Evolutionary conservation across 92 coral and sea anemone genomes (phyloP).

Genomic region (Isaurus tuberculatus): DNA sequence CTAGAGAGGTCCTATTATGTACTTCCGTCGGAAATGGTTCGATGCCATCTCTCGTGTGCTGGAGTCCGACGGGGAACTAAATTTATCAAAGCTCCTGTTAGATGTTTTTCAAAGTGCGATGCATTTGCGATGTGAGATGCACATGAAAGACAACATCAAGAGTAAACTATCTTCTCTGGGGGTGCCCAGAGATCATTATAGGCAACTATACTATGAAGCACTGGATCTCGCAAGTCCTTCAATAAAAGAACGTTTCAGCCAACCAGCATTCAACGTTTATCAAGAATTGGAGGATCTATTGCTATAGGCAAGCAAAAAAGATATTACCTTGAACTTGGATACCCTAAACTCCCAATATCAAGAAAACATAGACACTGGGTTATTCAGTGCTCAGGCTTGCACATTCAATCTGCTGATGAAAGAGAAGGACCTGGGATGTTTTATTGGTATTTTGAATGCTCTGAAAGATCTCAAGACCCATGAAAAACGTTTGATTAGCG

Average conservation of each 20-base stretch:
- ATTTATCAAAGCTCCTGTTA: constrained; percentile 23
- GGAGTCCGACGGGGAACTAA: constrained; percentile 35
- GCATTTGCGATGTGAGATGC: constrained; percentile 54
- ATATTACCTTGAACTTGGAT: no score
- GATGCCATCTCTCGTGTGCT: constrained; percentile 44
- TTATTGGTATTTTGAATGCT: constrained; percentile 34
- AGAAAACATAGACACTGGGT: no score
- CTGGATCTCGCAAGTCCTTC: no score
- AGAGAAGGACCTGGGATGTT: constrained; percentile 30
- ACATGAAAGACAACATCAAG: constrained; percentile 35
- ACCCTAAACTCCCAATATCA: no score
- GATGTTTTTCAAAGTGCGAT: constrained; percentile 24
- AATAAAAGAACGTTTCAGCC: no score
- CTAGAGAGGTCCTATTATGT: background rate
- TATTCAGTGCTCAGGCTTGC: constrained; percentile 57
- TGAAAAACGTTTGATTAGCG: constrained; percentile 48
- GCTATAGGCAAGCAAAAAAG: constrained; percentile 47
- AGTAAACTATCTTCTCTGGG: constrained; percentile 18
- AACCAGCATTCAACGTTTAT: no score
- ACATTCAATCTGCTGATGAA: constrained; percentile 54
- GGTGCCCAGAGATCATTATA: no score
- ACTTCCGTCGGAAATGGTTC: constrained; percentile 43
- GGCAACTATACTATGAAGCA: no score
- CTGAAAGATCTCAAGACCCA: constrained; percentile 34
- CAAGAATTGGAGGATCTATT: constrained; percentile 49